These are phyloP conservation scores for Rhinoraja longicauda DNA, from an alignment of 2,797 vertebrate genomes.

Conservation along the genomic window DNA sequence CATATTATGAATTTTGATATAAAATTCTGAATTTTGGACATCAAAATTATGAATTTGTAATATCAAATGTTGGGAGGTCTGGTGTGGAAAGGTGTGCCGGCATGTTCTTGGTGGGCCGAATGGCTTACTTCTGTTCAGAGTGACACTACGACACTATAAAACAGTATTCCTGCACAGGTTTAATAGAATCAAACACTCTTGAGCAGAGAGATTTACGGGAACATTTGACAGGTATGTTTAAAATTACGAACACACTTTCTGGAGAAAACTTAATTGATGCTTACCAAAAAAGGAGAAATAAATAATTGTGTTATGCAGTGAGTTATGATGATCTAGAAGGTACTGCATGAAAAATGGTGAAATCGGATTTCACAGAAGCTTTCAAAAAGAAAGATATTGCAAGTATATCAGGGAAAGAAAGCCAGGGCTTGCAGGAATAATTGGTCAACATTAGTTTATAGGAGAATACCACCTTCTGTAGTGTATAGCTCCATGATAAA, in stretches of 20 bases:
- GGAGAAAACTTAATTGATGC: neutral
- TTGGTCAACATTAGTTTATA: neutral
- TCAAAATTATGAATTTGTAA: too few relatives aligned
- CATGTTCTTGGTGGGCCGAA: too few relatives aligned
- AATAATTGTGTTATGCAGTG: neutral
- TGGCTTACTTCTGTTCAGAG: too few relatives aligned
- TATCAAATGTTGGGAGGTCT: too few relatives aligned
- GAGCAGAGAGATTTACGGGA: neutral
- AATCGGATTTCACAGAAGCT: neutral
- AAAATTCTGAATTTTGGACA: too few relatives aligned
- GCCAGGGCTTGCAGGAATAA: neutral
- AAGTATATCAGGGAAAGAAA: neutral
- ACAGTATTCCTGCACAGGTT: neutral
- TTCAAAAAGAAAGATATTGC: neutral
- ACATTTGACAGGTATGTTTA: neutral
- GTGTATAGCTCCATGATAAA: neutral
- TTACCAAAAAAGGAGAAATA: neutral
- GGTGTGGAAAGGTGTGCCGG: too few relatives aligned
- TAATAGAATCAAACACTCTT: neutral
- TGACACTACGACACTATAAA: too few relatives aligned
- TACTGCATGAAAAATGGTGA: neutral
- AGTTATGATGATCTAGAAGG: neutral
- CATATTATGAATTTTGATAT: too few relatives aligned
- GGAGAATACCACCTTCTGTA: neutral
- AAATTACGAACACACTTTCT: neutral